Evolutionary conservation across 2,113 vertebrate species (phyloP), one percentile per base, ranked within the genome.

Genomic region (Condylura cristata): DNA sequence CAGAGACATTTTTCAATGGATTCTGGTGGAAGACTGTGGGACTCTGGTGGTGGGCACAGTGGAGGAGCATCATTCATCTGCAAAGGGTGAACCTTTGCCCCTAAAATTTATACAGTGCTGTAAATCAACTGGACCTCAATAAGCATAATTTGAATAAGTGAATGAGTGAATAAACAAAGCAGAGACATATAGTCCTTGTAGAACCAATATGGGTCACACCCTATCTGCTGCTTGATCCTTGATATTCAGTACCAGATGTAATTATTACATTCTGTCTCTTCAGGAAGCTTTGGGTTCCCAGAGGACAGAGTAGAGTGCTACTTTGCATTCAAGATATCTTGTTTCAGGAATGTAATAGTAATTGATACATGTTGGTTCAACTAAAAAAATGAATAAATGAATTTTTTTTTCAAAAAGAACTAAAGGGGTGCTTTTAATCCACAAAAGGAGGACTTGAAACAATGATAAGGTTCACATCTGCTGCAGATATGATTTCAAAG

Each of bases 371-470:
- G 11, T 58, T 60, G 81, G n/a, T 65, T 32, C 34, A 79, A 82
- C 75, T 85, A 37, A 91, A 79, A 71, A 39, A 96, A 81, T 51
- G 34, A 93, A 51, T 37, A 32, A 81, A 68, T 48, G 37, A 91
- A 68, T 58, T 89, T 5, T 58, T 89, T 5, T 61, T 80, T 63
- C 41, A 91, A 37, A 89, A 60, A 32, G 71, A 80, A 20, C 39
- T 89, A 84, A 70, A 79, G 28, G 8, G 85, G 41, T 51, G 4
- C 26, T 60, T 76, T 85, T 20, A 58, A 2, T 18, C 0, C 8
- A 65, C 56, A 46, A 75, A 71, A 46, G n/a, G 24, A 30, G 20
- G 26, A 39, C 56, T 76, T 85, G 28, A 86, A 66, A n/a, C 30
- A 18, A 3, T 84, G 30, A 8, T 86, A 30, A 80, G 56, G 48